These are phyloP conservation scores for Agonopterix arenella DNA, from an alignment of 2,888 invertebrate species.

Conservation along the genomic window DNA sequence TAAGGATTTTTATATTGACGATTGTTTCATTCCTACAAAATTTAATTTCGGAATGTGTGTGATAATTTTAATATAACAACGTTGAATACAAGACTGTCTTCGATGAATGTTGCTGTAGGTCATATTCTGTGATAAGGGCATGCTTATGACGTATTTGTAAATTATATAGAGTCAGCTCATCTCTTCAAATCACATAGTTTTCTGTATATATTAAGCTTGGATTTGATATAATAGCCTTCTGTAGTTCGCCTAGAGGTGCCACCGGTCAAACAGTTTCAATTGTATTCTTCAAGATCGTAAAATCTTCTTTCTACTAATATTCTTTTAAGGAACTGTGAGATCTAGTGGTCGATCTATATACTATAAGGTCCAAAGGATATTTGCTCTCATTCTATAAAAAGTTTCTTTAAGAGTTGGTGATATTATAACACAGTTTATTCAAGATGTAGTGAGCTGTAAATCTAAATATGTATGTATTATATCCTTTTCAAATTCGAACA, in stretches of 20 bases:
- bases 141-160: slow-evolving; percentile 64
- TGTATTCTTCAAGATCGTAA: slow-evolving; percentile 3
- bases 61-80: background rate
- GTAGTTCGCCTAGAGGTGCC: slow-evolving; percentile 69
- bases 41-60: too few species aligned
- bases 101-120: slow-evolving; percentile 37
- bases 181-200: slow-evolving; percentile 41
- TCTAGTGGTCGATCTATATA: slow-evolving; percentile 58
- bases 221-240: slow-evolving; percentile 61
- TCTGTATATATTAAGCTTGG: slow-evolving; percentile 56
- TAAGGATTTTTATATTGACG: too few species aligned
- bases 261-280: slow-evolving; percentile 34
- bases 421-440: slow-evolving; percentile 31
- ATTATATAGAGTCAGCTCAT: slow-evolving; percentile 24
- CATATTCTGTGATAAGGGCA: slow-evolving; percentile 73
- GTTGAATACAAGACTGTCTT: slow-evolving; percentile 27
- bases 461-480: slow-evolving; percentile 16
- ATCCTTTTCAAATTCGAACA: slow-evolving; percentile 17
- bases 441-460: slow-evolving; percentile 34
- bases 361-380: slow-evolving; percentile 42
- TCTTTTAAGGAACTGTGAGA: slow-evolving; percentile 33
- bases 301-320: background rate
- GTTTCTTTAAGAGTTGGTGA: slow-evolving; percentile 44
- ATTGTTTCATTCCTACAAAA: too few species aligned
- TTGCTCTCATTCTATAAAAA: slow-evolving; percentile 35